Conservation (phyloP, 2,888 invertebrate genomes). For the Philereme transversata region DNA sequence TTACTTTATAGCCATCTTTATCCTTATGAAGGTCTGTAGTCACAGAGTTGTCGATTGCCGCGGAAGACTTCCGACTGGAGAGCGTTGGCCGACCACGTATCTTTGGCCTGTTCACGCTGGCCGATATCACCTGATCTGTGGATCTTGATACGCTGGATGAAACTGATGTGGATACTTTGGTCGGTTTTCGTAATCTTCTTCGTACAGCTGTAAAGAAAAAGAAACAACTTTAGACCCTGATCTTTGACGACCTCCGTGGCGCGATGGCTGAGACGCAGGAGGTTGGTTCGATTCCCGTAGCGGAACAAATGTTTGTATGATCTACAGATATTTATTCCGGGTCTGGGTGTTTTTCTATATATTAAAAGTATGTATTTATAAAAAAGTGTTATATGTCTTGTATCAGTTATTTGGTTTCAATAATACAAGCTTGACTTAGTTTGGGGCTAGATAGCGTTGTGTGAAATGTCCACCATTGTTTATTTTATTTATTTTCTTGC, state of each 20-base stretch:
- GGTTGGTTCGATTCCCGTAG: no score
- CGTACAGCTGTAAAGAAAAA: slow-evolving; percentile 80
- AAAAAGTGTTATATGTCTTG: no score
- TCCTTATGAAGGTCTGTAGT: slow-evolving; percentile 85
- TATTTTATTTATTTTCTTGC: no score
- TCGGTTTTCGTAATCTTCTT: slow-evolving; percentile 87
- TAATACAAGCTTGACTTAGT: no score
- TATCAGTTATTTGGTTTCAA: no score
- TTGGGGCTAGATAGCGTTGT: no score
- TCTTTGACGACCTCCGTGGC: background rate
- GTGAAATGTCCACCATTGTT: no score
- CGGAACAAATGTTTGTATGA: no score
- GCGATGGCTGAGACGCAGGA: no score
- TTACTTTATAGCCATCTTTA: slow-evolving; percentile 88
- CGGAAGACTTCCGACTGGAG: slow-evolving; percentile 83
- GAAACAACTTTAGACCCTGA: slow-evolving; percentile 12
- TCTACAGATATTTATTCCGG: no score
- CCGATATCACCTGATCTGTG: slow-evolving; percentile 78
- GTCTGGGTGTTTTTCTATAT: no score
- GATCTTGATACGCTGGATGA: slow-evolving; percentile 86
- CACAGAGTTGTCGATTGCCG: slow-evolving; percentile 81
- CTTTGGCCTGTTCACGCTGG: slow-evolving; percentile 87
- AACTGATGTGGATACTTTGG: slow-evolving; percentile 84
- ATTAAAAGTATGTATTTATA: background rate
- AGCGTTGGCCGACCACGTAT: slow-evolving; percentile 83